These are phyloP conservation scores for Neosilurus mollespiculum DNA, from an alignment of 2,797 vertebrate genomes.

Conservation along the genomic window DNA sequence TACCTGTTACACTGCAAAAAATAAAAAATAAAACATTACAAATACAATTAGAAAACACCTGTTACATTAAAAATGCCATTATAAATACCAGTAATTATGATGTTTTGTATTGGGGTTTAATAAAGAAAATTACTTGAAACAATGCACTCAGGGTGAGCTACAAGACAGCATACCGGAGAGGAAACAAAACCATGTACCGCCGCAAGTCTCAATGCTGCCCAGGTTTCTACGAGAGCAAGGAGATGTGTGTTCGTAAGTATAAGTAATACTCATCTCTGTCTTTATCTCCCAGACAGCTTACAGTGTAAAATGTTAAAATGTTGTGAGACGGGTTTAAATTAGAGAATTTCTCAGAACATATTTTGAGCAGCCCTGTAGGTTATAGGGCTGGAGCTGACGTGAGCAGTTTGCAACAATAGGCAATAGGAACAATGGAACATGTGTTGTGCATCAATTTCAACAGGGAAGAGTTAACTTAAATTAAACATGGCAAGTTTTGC, in stretches of 20 bases:
- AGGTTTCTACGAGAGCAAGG: slow-evolving; percentile 88
- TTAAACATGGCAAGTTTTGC: too few relatives aligned
- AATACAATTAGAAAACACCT: too few relatives aligned
- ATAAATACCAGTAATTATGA: neutral
- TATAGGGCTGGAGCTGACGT: neutral
- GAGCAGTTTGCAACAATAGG: neutral
- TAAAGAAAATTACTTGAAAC: neutral
- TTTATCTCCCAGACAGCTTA: neutral
- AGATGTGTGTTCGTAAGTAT: slow-evolving; percentile 92
- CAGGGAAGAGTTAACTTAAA: too few relatives aligned
- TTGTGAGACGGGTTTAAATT: neutral
- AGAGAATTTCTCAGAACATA: neutral
- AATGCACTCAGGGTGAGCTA: slow-evolving; percentile 84
- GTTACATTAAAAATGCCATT: neutral
- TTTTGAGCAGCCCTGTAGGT: neutral
- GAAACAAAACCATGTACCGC: slow-evolving; percentile 93
- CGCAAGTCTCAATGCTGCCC: slow-evolving; percentile 95
- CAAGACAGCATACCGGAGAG: slow-evolving; percentile 87
- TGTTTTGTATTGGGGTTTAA: too few relatives aligned
- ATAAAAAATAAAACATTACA: too few relatives aligned
- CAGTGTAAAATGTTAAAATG: neutral
- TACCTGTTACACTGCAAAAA: too few relatives aligned
- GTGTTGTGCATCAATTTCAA: too few relatives aligned
- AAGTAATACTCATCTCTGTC: neutral
- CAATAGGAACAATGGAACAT: too few relatives aligned